These are phyloP conservation scores for Reticulitermes lucifugus DNA, from an alignment of 2,888 invertebrate genomes.

Conservation along the genomic window DNA sequence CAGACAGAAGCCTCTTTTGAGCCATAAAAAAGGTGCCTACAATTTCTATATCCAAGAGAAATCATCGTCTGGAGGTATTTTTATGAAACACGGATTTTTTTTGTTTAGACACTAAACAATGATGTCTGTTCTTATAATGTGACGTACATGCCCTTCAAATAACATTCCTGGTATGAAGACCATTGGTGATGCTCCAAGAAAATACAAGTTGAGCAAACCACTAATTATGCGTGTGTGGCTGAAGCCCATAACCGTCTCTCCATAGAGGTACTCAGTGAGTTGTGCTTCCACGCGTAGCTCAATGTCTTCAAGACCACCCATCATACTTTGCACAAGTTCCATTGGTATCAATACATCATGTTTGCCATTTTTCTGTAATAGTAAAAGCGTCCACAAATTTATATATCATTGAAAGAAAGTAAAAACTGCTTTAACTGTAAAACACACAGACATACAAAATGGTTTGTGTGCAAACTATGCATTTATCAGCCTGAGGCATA, in stretches of 20 bases:
- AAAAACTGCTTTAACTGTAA: no score
- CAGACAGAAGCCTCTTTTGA: no score
- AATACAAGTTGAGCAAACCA: conserved; percentile 62
- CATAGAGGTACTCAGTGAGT: conserved; percentile 62
- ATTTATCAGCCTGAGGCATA: no score
- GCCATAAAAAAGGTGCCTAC: no score
- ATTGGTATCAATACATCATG: conserved; percentile 52
- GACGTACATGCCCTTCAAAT: conserved; percentile 65
- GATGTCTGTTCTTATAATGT: no score
- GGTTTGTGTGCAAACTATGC: no score
- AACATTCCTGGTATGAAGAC: conserved; percentile 68
- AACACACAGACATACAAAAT: no score
- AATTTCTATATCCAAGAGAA: no score
- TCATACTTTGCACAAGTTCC: conserved; percentile 43
- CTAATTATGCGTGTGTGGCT: conserved; percentile 65
- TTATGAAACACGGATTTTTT: no score
- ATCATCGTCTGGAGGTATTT: no score
- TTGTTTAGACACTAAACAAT: no score
- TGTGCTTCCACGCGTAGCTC: conserved; percentile 60
- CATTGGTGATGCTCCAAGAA: conserved; percentile 65
- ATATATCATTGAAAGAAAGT: no score
- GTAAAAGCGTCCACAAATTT: background rate
- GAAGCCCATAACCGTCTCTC: conserved; percentile 61
- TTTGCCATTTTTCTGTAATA: conserved; percentile 53
- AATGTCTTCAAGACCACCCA: conserved; percentile 55